Evolutionary conservation across 1,140 invertebrate species (phyloP).

Genomic region (Heterodera carotae): DNA sequence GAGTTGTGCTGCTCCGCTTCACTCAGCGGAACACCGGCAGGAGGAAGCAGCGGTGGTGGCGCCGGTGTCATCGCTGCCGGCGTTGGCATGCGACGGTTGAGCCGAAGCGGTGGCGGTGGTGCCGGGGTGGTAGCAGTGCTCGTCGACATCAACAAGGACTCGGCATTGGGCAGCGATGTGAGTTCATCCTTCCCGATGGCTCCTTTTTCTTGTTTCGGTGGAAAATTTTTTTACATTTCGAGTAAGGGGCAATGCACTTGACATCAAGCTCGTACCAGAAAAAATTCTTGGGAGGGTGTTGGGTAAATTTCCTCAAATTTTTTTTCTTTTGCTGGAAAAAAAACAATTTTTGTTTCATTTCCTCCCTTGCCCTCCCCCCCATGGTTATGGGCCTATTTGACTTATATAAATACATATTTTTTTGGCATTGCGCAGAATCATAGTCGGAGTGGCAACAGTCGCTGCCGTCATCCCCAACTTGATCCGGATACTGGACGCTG

Average conservation of each 20-base stretch:
- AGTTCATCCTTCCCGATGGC: background rate
- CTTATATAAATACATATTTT: too few species aligned
- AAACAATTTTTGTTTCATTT: too few species aligned
- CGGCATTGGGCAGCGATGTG: conserved; percentile 25
- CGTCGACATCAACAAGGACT: conserved; percentile 21
- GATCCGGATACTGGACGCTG: conserved; percentile 23
- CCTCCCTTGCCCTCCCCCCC: too few species aligned
- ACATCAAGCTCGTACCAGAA: too few species aligned
- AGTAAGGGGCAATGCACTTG: too few species aligned
- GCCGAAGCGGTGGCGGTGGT: background rate
- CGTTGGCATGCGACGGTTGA: background rate
- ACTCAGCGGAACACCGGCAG: conserved; percentile 1
- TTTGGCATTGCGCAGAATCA: conserved; percentile 6
- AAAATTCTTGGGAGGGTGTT: too few species aligned
- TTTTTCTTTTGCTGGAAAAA: too few species aligned
- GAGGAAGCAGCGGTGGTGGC: background rate
- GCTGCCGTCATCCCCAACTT: conserved; percentile 19
- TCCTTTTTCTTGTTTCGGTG: background rate
- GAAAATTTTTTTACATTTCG: background rate
- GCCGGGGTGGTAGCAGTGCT: background rate
- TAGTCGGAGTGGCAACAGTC: conserved; percentile 24
- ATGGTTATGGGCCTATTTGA: too few species aligned
- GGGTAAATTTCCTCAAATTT: too few species aligned
- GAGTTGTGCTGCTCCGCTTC: conserved; percentile 19
- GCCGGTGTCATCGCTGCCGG: background rate